Percentiles rank a stretch among this genome's conserved stretches.
Conservation (phyloP, 2,113 vertebrate species). For the Platanista minor region DNA sequence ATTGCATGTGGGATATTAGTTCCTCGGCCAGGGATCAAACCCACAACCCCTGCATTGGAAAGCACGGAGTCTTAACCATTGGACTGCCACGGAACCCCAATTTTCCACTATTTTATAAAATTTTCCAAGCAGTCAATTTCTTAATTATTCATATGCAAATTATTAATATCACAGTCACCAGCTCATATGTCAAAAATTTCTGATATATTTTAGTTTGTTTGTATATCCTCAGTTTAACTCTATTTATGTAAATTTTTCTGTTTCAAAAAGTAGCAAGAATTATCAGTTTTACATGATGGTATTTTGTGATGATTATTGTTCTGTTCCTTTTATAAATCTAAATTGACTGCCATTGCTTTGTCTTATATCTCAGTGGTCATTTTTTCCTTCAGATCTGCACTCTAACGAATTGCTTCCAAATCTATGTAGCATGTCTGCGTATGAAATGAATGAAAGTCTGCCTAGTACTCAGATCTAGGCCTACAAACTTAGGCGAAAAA, state of each 20-base stretch:
- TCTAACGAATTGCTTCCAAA: background rate
- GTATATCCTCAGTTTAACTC: background rate
- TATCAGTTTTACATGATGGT: background rate
- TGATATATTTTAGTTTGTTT: background rate
- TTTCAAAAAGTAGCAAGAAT: background rate
- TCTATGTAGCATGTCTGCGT: background rate
- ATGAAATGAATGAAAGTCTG: background rate
- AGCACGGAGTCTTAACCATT: too few relatives aligned
- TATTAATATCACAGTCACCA: background rate
- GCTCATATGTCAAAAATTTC: background rate
- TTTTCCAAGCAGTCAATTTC: background rate
- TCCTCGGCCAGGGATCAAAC: too few relatives aligned
- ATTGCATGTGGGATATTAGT: too few relatives aligned
- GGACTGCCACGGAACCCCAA: too few relatives aligned
- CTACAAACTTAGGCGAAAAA: background rate
- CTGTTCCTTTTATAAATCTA: background rate
- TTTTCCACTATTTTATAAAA: background rate
- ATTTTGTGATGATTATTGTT: background rate
- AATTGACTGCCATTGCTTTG: background rate
- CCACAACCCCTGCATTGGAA: too few relatives aligned
- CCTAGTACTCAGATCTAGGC: rapidly evolving
- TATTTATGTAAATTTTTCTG: background rate
- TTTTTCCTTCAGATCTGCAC: background rate
- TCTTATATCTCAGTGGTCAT: background rate
- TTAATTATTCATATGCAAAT: background rate